phyloP scores from a whole-genome alignment of 2,888 invertebrate species.

The Dynastes grantii region DNA sequence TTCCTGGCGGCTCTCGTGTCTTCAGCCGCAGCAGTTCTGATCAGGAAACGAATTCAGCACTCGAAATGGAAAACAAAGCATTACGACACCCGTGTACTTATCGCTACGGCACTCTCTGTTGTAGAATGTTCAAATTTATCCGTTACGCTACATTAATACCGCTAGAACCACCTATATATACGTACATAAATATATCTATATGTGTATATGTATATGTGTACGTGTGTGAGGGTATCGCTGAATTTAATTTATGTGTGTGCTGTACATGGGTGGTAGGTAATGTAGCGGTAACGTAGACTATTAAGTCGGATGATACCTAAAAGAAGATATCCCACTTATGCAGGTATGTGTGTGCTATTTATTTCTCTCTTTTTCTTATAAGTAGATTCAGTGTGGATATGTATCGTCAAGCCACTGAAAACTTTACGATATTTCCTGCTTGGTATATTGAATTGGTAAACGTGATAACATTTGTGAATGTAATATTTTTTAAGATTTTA shows the following conservation, averaged over 20 bases:
- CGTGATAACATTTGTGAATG: too few species aligned
- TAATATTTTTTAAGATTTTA: too few species aligned
- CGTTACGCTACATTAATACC: slow-evolving; percentile 61
- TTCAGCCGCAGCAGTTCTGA: slow-evolving; percentile 65
- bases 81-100: slow-evolving; percentile 58
- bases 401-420: too few species aligned
- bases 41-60: slow-evolving; percentile 68
- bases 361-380: slow-evolving; percentile 3
- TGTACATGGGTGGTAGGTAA: slow-evolving; percentile 45
- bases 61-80: slow-evolving; percentile 69
- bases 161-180: slow-evolving; percentile 53
- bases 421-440: too few species aligned
- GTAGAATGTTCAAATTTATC: slow-evolving; percentile 57
- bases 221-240: slow-evolving; percentile 55
- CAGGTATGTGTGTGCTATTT: background rate
- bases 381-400: too few species aligned
- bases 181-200: slow-evolving; percentile 27
- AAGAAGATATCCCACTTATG: slow-evolving; percentile 32
- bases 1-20: slow-evolving; percentile 68
- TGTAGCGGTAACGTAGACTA: slow-evolving; percentile 43
- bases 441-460: too few species aligned
- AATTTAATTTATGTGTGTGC: slow-evolving; percentile 54
- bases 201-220: slow-evolving; percentile 13
- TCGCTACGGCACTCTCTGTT: slow-evolving; percentile 56
- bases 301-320: slow-evolving; percentile 40